Base-by-base conservation (phyloP, 2,888 invertebrate species). In the Parnassius glacialis region DNA sequence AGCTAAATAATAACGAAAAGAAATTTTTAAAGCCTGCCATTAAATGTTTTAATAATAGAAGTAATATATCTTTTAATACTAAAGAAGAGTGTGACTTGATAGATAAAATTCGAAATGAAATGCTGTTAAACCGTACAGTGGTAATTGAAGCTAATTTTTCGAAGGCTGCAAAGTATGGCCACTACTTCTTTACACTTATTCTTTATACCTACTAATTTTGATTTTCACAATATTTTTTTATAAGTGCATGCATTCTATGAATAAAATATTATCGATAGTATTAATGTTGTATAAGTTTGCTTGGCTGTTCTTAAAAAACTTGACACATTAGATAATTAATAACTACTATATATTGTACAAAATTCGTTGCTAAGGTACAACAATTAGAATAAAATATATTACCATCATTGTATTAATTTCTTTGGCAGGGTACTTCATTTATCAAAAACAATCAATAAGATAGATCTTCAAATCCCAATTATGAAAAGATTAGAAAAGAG, bases 31-130 rank as follows among this genome's bases (percentile, higher is more conserved):
- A 20, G 10, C 42, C 44, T n/a, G 20, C 52, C 5, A 47, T 52
- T 45, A 52, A 52, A 25, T 41, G 13, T 43, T 57, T 61, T 20
- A 61, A 61, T 13, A 47, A 45, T 10, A 56, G 56, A 52, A 52
- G 42, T 20, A 41, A 41, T 45, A 34, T 45, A 34, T 25, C 34
- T n/a, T 44, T 56, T 13, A 45, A 47, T 16, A 41, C 16, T 41
- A 20, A 52, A 47, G 13, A n/a, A 20, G 61, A 56, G 7, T 10
- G 10, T 7, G 52, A 45, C 0, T 11, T 45, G 2, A 13, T 56
- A 1, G 25, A 52, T 44, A 57, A 44, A 12, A 56, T 61, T 9
- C 56, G 45, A 45, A 43, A 61, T 7, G 51, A 3, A 10, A 56
- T 61, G 61, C 10, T 47, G 12, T 41, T 10, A 13, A 45, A 56